Evolutionary conservation across 2,888 invertebrate genomes (phyloP), one percentile per base, ranked within the genome.

Genomic region (Allygus modestus): DNA sequence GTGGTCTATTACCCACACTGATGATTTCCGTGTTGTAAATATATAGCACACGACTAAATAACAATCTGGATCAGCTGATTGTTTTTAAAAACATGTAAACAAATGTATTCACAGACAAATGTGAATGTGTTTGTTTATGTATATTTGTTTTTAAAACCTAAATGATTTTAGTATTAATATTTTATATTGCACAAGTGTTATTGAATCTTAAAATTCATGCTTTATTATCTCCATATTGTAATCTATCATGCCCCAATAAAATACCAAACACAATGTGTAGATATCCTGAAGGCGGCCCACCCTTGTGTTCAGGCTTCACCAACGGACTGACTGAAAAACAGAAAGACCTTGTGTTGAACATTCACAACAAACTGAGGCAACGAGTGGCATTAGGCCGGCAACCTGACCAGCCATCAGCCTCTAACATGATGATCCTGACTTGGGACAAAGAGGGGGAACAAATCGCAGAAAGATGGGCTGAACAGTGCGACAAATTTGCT

Each of bases 401-500:
- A 88, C 92, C 93, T 87, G 92, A 92, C 87, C 94, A 94, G 82
- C 97, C 97, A 89, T 95, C 96, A 26, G 94, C 95, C 83, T 95
- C 96, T 33, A 94, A 95, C 88, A 96, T 97, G 91, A 96, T 97
- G 96, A 96, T 89, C 84, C 88, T 95, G 95, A 93, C 94, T 87
- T 97, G 97, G 97, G 97, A 97, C 89, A 95, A 97, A 75, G 97
- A 97, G 89, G 91, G 97, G 88, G 97, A 97, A 69, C 91, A 92
- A 23, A 92, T 94, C 79, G 97, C 97, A 0, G 97, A 97, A 90
- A 92, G 93, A 88, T 97, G 97, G 95, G 95, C 97, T 0, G 94
- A 95, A 88, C 93, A 94, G 86, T 97, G 97, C 89, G 93, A 71
- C 2, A 61, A 61, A 61, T 17, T 17, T 17, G n/a, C 4, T 15